A percentile compares a stretch with the other conserved stretches of the same genome.
phyloP scores from a whole-genome alignment of 2,888 invertebrate species.

The Hymenopus coronatus region DNA sequence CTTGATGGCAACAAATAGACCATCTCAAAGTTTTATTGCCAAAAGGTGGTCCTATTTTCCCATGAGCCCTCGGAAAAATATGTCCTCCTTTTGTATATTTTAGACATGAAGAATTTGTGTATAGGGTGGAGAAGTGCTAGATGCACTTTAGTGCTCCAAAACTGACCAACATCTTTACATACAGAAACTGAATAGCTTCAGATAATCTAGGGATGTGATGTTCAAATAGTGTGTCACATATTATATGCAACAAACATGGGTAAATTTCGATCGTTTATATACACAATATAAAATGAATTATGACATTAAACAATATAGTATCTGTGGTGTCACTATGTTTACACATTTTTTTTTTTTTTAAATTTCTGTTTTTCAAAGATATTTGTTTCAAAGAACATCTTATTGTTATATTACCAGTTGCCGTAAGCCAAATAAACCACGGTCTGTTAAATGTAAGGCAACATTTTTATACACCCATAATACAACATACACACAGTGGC shows the following conservation, averaged over 20 bases:
- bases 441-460: constrained; percentile 23
- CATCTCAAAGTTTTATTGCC: constrained; percentile 25
- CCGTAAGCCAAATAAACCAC: neutral
- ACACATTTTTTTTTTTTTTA: constrained; percentile 6
- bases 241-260: constrained; percentile 2
- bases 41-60: constrained; percentile 41
- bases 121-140: constrained; percentile 19
- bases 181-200: neutral
- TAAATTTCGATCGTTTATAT: constrained; percentile 12
- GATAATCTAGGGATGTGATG: neutral
- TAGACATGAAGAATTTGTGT: constrained; percentile 11
- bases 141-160: neutral
- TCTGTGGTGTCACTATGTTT: neutral
- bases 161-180: constrained; percentile 1
- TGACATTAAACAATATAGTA: constrained; percentile 11
- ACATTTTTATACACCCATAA: constrained; percentile 10
- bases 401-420: constrained; percentile 20
- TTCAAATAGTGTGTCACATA: neutral
- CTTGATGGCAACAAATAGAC: neutral
- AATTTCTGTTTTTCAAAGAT: constrained; percentile 4
- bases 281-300: constrained; percentile 24
- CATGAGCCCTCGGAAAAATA: constrained; percentile 43
- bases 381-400: neutral
- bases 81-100: constrained; percentile 37
- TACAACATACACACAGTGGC: constrained; percentile 8